A percentile compares a stretch with the other conserved stretches of the same genome.
These are phyloP conservation scores for Brachionus koreanus DNA, from an alignment of 1,140 invertebrate species.

Conservation along the genomic window DNA sequence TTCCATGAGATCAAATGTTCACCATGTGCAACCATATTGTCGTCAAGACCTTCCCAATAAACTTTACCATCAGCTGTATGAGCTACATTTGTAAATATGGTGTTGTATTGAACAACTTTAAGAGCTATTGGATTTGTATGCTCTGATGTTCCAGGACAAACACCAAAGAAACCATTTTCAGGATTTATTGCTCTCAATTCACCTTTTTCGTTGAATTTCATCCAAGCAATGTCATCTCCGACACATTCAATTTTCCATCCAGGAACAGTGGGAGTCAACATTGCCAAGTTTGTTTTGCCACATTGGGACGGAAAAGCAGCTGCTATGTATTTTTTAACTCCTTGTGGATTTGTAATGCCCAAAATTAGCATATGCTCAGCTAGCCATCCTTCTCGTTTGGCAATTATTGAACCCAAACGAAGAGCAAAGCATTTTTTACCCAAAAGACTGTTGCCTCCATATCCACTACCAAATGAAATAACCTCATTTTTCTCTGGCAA, in stretches of 20 bases:
- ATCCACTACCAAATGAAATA: too few species aligned
- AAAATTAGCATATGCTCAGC: too few species aligned
- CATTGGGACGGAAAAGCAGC: slow-evolving; percentile 97
- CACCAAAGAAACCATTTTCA: slow-evolving; percentile 98
- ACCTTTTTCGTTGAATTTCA: slow-evolving; percentile 88
- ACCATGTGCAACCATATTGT: slow-evolving; percentile 63
- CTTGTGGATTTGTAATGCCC: too few species aligned
- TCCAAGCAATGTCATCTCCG: slow-evolving; percentile 65
- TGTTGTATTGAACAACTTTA: slow-evolving; percentile 83
- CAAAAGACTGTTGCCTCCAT: too few species aligned
- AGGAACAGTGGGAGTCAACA: slow-evolving; percentile 88
- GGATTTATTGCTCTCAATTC: slow-evolving; percentile 92
- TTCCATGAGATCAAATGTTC: slow-evolving; percentile 53
- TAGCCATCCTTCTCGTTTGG: too few species aligned
- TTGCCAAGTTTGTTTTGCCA: slow-evolving; percentile 97
- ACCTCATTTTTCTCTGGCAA: slow-evolving; percentile 74
- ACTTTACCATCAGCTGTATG: slow-evolving; percentile 79
- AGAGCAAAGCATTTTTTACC: too few species aligned
- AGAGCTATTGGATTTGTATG: slow-evolving; percentile 95
- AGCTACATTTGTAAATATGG: slow-evolving; percentile 96
- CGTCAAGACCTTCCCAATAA: slow-evolving; percentile 92
- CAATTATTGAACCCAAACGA: too few species aligned
- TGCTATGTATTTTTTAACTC: slow-evolving; percentile 90
- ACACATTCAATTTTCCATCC: slow-evolving; percentile 62
- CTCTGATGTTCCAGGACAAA: slow-evolving; percentile 88